A percentile compares a stretch with the other conserved stretches of the same genome.
These are phyloP conservation scores for Syngnathoides biaculeatus DNA, from an alignment of 2,113 vertebrate species.

Conservation along the genomic window DNA sequence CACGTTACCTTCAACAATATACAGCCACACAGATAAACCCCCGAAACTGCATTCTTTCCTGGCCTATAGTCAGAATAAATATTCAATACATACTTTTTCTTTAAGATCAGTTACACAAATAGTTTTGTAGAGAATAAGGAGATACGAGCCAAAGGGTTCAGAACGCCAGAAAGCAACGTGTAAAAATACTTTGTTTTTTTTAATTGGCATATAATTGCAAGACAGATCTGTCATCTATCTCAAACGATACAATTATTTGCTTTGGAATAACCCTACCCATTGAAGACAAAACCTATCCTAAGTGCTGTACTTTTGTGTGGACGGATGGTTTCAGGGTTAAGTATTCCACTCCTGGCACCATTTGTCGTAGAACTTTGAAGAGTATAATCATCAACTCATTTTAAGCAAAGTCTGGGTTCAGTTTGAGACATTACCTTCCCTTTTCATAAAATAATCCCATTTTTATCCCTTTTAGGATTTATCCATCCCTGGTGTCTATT, in stretches of 20 bases:
- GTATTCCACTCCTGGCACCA: background rate
- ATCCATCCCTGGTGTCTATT: too few species aligned
- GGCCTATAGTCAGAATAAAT: slow-evolving; percentile 2
- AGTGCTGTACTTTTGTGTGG: background rate
- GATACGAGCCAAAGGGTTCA: background rate
- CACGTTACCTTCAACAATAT: background rate
- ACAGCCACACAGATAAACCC: background rate
- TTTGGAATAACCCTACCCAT: background rate
- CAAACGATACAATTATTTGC: background rate
- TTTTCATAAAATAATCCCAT: too few species aligned
- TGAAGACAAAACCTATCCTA: background rate
- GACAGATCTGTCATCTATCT: background rate
- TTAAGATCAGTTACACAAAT: background rate
- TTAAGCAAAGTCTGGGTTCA: too few species aligned
- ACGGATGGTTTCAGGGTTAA: background rate
- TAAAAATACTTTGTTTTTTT: background rate
- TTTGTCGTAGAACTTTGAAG: background rate
- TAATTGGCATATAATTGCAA: background rate
- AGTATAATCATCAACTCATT: background rate
- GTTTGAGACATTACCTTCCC: too few species aligned
- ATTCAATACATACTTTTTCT: background rate
- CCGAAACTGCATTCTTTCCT: background rate
- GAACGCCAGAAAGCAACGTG: background rate
- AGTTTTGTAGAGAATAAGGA: background rate
- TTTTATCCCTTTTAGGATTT: too few species aligned